Conservation (phyloP, 1,140 invertebrate species). For the Drosophila insularis region DNA sequence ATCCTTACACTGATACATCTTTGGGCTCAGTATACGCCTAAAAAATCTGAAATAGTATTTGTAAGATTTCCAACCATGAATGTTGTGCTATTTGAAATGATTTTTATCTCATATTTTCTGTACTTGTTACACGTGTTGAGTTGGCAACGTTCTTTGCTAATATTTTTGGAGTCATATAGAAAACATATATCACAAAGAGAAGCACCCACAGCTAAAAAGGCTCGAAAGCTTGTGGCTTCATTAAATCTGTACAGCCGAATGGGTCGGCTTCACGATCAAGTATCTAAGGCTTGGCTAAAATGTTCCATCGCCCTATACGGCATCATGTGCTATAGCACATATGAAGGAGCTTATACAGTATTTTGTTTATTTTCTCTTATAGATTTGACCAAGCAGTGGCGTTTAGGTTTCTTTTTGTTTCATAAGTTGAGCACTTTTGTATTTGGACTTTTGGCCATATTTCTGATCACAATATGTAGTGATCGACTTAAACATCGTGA, state of each 20-base stretch:
- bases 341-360: constrained; percentile 14
- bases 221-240: not conserved
- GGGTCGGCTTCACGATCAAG: not conserved
- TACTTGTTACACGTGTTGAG: constrained; percentile 14
- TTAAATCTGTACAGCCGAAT: constrained; percentile 25
- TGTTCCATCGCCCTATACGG: constrained; percentile 25
- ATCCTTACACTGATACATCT: constrained; percentile 5
- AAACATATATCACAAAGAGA: too few species aligned
- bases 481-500: constrained; percentile 28
- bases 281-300: constrained; percentile 20
- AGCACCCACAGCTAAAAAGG: not conserved
- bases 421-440: constrained; percentile 24
- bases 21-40: constrained; percentile 21
- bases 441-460: constrained; percentile 4
- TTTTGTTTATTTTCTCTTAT: constrained; percentile 19
- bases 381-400: not conserved
- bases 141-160: too few species aligned
- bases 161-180: constrained; percentile 9
- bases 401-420: constrained; percentile 1
- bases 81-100: constrained; percentile 29
- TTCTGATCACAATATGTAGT: constrained; percentile 19
- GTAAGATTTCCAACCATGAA: constrained; percentile 31
- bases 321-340: constrained; percentile 23
- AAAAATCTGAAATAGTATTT: not conserved
- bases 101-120: constrained; percentile 18